These are phyloP conservation scores for Terrapene triunguis DNA, from an alignment of 2,113 vertebrate genomes.

Conservation along the genomic window DNA sequence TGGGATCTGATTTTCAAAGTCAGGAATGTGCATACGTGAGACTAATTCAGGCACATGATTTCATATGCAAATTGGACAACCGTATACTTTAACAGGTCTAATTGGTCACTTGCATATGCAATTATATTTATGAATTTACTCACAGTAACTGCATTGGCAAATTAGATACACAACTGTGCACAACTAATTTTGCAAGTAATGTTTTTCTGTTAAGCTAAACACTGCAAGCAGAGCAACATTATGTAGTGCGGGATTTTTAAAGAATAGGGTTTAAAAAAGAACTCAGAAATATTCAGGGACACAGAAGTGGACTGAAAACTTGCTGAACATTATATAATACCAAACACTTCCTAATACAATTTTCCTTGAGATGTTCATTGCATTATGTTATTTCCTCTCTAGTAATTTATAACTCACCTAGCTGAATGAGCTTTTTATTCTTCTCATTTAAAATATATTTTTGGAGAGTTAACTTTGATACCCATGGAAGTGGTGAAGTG, in stretches of 20 bases:
- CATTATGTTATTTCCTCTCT: background rate
- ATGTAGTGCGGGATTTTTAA: background rate
- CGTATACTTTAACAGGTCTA: background rate
- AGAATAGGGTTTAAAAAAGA: background rate
- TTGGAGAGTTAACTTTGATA: constrained; percentile 23
- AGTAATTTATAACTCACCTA: constrained; percentile 49
- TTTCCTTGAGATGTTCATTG: constrained; percentile 32
- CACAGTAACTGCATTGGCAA: background rate
- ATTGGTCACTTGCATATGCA: background rate
- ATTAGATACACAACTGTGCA: background rate
- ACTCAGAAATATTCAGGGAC: background rate
- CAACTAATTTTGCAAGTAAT: background rate
- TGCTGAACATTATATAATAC: background rate
- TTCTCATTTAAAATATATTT: constrained; percentile 40
- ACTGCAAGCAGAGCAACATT: background rate
- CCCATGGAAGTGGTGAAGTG: background rate
- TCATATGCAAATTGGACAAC: background rate
- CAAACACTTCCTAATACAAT: background rate
- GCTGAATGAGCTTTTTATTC: constrained; percentile 35
- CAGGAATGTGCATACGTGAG: background rate
- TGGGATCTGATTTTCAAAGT: background rate
- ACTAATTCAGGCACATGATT: background rate
- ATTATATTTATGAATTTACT: background rate
- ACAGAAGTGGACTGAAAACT: constrained; percentile 17
- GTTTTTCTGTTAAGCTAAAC: background rate